A percentile compares a stretch with the other conserved stretches of the same genome.
Evolutionary conservation across 2,113 vertebrate genomes (phyloP).

Genomic region (Thunnus maccoyii): DNA sequence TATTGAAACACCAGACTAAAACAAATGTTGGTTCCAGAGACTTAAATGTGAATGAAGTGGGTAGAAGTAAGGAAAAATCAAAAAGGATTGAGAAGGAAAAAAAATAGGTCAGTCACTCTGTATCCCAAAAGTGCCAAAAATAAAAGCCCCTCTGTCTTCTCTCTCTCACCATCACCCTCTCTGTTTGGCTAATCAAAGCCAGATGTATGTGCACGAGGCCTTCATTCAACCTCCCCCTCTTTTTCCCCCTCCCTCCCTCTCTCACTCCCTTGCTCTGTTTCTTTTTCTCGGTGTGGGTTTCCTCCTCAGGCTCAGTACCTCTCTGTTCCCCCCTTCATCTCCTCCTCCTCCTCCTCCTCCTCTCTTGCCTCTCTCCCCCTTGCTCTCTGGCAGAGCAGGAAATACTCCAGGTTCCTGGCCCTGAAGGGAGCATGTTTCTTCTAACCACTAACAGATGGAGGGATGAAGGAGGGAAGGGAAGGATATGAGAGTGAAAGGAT

Average conservation of each 20-base stretch:
- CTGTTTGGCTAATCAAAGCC: constrained; percentile 76
- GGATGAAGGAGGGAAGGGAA: constrained; percentile 60
- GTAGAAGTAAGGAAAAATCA: constrained; percentile 10
- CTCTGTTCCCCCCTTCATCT: constrained; percentile 44
- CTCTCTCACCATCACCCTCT: constrained; percentile 58
- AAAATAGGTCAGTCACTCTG: constrained; percentile 57
- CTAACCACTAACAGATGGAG: constrained; percentile 83
- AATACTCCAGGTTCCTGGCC: constrained; percentile 81
- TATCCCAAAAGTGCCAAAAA: constrained; percentile 57
- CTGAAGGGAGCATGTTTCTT: constrained; percentile 77
- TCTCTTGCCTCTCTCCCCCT: constrained; percentile 6
- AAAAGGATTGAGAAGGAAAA: neutral
- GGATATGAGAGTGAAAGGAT: constrained; percentile 32
- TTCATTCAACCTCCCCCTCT: constrained; percentile 32
- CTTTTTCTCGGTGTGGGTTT: constrained; percentile 60
- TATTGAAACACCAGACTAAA: neutral
- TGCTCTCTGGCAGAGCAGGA: constrained; percentile 71
- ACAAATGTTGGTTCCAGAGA: neutral
- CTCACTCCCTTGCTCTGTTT: constrained; percentile 38
- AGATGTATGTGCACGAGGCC: constrained; percentile 76
- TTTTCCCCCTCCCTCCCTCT: neutral
- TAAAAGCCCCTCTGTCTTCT: constrained; percentile 63
- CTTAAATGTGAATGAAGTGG: constrained; percentile 15
- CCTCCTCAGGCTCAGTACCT: constrained; percentile 56
- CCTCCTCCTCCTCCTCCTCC: neutral